Conservation (phyloP, 2,888 invertebrate species). For the Opisthograptis luteolata region DNA sequence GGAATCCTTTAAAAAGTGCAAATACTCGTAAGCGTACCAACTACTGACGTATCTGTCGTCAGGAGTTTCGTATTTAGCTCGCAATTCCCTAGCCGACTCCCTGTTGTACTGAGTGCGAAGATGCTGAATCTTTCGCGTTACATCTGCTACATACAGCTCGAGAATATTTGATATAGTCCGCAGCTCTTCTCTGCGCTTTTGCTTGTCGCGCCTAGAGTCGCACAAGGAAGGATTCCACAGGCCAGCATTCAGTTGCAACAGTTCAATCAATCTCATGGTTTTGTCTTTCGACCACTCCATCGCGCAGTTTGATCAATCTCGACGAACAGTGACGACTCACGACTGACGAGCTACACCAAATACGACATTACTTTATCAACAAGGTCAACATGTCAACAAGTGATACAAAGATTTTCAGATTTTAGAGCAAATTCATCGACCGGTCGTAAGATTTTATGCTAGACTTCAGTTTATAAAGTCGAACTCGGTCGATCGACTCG, state of each 20-base stretch:
- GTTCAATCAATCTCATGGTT: conserved; percentile 74
- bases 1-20: conserved; percentile 85
- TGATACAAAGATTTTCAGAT: conserved; percentile 39
- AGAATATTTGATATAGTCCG: conserved; percentile 68
- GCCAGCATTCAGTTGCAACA: conserved; percentile 71
- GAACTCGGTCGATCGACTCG: no score
- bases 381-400: background rate
- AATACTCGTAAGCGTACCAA: conserved; percentile 84
- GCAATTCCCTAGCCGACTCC: conserved; percentile 81
- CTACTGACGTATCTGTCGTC: conserved; percentile 80
- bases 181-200: conserved; percentile 74
- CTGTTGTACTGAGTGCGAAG: conserved; percentile 85
- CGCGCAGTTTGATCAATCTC: conserved; percentile 40
- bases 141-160: conserved; percentile 71
- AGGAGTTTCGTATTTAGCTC: conserved; percentile 77
- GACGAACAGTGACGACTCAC: no score
- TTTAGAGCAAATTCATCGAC: conserved; percentile 46
- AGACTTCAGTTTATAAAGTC: conserved; percentile 24
- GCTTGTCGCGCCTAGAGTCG: conserved; percentile 73
- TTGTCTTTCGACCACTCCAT: conserved; percentile 82
- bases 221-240: conserved; percentile 75
- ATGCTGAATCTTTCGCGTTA: conserved; percentile 85
- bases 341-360: no score
- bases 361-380: no score
- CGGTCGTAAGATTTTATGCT: conserved; percentile 56